A percentile compares a stretch with the other conserved stretches of the same genome.
These are phyloP conservation scores for Chionis minor DNA, from an alignment of 2,113 vertebrate genomes.

Conservation along the genomic window DNA sequence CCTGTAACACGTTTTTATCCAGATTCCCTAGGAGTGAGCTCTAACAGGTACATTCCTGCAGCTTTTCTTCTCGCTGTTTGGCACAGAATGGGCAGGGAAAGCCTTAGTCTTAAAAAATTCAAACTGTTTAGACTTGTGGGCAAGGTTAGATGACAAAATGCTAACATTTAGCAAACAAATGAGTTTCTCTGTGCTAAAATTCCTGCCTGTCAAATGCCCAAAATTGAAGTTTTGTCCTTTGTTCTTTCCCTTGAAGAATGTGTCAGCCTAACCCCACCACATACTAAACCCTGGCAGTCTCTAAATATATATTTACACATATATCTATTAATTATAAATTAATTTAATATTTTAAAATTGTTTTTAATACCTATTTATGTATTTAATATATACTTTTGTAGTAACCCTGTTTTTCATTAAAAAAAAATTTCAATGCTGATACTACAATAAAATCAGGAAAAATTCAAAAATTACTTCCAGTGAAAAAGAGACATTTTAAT, in stretches of 20 bases:
- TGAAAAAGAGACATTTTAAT: background rate
- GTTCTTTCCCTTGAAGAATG: background rate
- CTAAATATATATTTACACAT: background rate
- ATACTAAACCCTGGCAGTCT: background rate
- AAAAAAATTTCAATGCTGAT: background rate
- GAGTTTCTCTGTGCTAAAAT: background rate
- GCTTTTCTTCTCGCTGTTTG: background rate
- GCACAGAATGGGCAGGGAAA: background rate
- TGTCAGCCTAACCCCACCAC: background rate
- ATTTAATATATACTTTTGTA: background rate
- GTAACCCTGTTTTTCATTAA: background rate
- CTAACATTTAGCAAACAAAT: background rate
- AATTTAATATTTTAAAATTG: background rate
- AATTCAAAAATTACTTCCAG: background rate
- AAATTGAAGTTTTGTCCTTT: background rate
- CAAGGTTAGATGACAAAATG: background rate
- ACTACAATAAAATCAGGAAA: background rate
- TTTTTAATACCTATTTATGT: background rate
- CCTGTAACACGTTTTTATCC: background rate
- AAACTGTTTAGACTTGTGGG: background rate
- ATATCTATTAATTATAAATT: background rate
- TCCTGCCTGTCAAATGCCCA: background rate
- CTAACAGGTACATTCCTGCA: background rate
- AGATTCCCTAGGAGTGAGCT: background rate
- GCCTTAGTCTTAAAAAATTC: background rate